These are phyloP conservation scores for Buceros bicornis DNA, from an alignment of 2,797 vertebrate species.

Conservation along the genomic window DNA sequence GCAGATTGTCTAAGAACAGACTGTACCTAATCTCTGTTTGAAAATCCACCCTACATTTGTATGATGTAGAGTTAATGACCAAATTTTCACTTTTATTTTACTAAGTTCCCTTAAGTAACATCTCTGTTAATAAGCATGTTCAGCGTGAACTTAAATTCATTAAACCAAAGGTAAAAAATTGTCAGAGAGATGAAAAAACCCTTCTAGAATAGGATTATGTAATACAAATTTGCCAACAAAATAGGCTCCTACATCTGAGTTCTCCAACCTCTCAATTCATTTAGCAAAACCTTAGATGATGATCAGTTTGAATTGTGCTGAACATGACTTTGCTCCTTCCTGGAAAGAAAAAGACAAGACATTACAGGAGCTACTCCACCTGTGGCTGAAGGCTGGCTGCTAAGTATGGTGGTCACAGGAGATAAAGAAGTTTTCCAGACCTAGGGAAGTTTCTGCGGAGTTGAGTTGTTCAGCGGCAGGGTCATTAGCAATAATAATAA, in stretches of 20 bases:
- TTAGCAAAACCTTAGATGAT: background rate
- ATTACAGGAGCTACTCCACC: background rate
- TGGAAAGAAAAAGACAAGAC: background rate
- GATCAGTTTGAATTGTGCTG: background rate
- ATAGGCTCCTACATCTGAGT: background rate
- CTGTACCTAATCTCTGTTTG: background rate
- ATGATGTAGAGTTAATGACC: background rate
- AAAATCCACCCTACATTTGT: background rate
- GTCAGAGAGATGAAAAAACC: background rate
- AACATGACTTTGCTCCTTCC: background rate
- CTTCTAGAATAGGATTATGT: background rate
- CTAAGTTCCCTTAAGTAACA: background rate
- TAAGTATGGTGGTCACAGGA: accelerated
- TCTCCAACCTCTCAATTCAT: background rate
- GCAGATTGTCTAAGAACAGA: background rate
- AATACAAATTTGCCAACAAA: background rate
- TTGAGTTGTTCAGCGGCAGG: background rate
- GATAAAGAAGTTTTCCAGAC: background rate
- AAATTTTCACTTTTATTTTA: background rate
- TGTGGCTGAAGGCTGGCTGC: background rate
- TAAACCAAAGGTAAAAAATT: background rate
- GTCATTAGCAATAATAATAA: background rate
- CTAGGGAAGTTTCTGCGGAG: background rate
- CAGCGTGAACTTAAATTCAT: background rate
- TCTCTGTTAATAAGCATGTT: background rate